Conservation (phyloP, 1,140 invertebrate genomes). For the Venturia canescens region DNA sequence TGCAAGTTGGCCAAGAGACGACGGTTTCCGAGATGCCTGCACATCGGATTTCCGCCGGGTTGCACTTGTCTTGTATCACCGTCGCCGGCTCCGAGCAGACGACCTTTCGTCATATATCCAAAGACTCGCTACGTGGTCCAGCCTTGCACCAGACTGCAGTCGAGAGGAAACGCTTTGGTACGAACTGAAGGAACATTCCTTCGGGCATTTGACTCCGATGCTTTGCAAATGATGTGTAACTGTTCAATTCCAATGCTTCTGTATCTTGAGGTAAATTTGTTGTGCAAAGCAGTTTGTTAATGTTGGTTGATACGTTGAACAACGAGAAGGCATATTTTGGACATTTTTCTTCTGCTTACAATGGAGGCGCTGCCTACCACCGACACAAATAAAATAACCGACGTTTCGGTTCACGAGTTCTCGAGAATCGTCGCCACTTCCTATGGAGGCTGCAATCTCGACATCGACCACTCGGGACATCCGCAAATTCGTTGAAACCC, state of each 20-base stretch:
- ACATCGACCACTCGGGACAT: not conserved
- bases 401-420: not conserved
- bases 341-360: too few relatives aligned
- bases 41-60: conserved; percentile 47
- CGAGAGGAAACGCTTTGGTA: not conserved
- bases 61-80: conserved; percentile 50
- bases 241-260: not conserved
- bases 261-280: not conserved
- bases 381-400: not conserved
- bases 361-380: not conserved
- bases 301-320: too few relatives aligned
- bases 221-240: not conserved
- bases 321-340: too few relatives aligned
- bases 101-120: conserved; percentile 41
- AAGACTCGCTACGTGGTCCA: not conserved
- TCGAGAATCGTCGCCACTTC: not conserved
- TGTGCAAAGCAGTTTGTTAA: not conserved
- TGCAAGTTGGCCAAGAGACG: conserved; percentile 57
- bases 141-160: not conserved
- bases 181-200: not conserved
- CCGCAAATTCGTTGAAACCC: not conserved
- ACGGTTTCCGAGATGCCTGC: conserved; percentile 51
- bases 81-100: conserved; percentile 50
- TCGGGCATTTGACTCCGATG: not conserved
- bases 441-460: conserved; percentile 3